These are phyloP conservation scores for Myotis myotis DNA, from an alignment of 2,797 vertebrate species.

Conservation along the genomic window DNA sequence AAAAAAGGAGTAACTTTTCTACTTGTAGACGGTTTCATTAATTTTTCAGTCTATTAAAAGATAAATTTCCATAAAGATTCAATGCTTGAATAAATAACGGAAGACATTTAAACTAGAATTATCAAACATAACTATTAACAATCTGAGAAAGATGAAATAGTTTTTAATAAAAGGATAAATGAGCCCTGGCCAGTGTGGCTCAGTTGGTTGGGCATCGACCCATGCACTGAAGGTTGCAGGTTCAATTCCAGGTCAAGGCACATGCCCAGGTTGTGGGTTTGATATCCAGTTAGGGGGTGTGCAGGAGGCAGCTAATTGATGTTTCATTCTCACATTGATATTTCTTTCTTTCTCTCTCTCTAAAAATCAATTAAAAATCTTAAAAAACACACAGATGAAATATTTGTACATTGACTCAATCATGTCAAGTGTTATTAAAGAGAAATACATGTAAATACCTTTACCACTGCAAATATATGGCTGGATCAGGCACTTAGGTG, in stretches of 20 bases:
- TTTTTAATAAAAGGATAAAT: conserved; percentile 7
- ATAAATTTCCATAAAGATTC: background rate
- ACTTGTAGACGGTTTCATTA: background rate
- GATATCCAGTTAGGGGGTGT: background rate
- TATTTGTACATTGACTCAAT: background rate
- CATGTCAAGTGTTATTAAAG: conserved; percentile 3
- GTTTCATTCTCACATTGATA: background rate
- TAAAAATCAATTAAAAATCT: background rate
- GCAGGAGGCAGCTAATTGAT: background rate
- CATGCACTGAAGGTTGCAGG: too few species aligned
- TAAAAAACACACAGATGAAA: background rate
- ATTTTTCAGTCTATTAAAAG: conserved; percentile 27
- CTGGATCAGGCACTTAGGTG: background rate
- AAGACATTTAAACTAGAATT: conserved; percentile 6
- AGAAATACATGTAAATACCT: background rate
- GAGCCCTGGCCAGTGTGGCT: background rate
- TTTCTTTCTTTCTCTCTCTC: background rate
- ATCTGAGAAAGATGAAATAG: conserved; percentile 11
- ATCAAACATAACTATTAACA: conserved; percentile 25
- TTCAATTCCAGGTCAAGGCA: background rate
- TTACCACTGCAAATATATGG: background rate
- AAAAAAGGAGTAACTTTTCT: conserved; percentile 36
- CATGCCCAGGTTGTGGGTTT: background rate
- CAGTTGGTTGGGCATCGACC: background rate
- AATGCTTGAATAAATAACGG: background rate